Base-by-base conservation (phyloP, 1,140 invertebrate genomes). In the Bacillus rossius region DNA sequence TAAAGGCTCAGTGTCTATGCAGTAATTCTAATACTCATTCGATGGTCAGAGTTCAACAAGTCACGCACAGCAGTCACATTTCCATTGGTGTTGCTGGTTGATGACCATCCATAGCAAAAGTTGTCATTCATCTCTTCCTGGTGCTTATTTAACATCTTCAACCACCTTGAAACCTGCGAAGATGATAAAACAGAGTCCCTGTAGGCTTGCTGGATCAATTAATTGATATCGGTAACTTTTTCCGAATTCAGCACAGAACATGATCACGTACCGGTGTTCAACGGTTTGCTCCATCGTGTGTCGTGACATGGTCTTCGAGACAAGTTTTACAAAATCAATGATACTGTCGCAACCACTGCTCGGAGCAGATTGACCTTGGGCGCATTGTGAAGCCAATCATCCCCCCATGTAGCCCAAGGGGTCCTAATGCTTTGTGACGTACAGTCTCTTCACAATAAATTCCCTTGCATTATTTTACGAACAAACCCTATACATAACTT, bases 181-280 rank as follows among this genome's bases (percentile, higher is more conserved):
- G 25, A n/a, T 3, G 22, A 8, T 22, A 56, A 23, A 22, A 19
- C 58, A 51, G 26, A 26, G 25, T 61, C 51, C n/a, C 64, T 56
- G 52, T 61, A 61, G 26, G 51, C 47, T 16, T 17, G 17, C 38
- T 51, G 57, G 8, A 62, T 20, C 53, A 60, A 20, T 13, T 34
- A 19, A 16, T 41, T 29, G 13, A 62, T 64, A 34, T 65, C 62
- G 1, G 50, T 43, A 10, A 40, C 5, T 41, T 63, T 64, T 64
- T 1, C 48, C 42, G 16, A 59, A 16, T 62, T 63, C 60, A 43
- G 56, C 10, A 49, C 45, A 62, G 55, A 61, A 60, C 38, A 57
- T 63, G 22, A 52, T 25, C 13, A 42, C 58, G 50, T 53, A 25
- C 3, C 54, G n/a, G n/a, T n/a, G n/a, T n/a, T n/a, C n/a, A n/a